Evolutionary conservation across 2,113 vertebrate species (phyloP).

Genomic region (Microtus pennsylvanicus): DNA sequence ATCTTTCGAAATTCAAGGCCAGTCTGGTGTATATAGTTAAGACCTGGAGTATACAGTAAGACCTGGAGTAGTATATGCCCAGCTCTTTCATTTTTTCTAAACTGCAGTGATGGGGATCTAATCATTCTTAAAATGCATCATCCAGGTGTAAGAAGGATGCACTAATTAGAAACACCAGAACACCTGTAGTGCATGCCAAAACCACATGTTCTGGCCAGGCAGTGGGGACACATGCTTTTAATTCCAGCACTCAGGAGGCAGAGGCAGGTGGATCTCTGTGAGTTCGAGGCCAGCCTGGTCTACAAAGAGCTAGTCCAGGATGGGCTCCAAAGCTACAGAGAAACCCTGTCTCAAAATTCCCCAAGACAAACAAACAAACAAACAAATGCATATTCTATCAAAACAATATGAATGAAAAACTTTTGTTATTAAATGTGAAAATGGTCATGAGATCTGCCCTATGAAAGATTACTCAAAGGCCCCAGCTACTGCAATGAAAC

Average conservation of each 20-base stretch:
- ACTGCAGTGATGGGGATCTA: background rate
- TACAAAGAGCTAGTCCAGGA: too few relatives aligned
- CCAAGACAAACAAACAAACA: too few relatives aligned
- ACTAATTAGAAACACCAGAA: slow-evolving; percentile 2
- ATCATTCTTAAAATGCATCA: slow-evolving; percentile 6
- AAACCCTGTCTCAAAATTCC: too few relatives aligned
- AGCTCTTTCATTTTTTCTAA: background rate
- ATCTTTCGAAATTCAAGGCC: background rate
- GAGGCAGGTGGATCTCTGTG: too few relatives aligned
- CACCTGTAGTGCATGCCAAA: background rate
- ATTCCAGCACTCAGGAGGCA: too few relatives aligned
- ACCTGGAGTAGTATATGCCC: too few relatives aligned
- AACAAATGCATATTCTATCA: background rate
- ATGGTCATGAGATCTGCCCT: background rate
- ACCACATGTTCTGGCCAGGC: background rate
- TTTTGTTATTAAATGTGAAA: background rate
- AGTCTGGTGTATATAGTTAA: background rate
- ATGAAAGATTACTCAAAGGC: background rate
- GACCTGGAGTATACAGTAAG: background rate
- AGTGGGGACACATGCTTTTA: too few relatives aligned
- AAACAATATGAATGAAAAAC: slow-evolving; percentile 21
- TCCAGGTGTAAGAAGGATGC: background rate
- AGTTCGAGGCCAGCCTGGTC: too few relatives aligned
- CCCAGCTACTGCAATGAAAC: background rate
- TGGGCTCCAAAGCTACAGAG: too few relatives aligned